These are phyloP conservation scores for Calycopis cecrops DNA, from an alignment of 1,140 invertebrate species.

Conservation along the genomic window DNA sequence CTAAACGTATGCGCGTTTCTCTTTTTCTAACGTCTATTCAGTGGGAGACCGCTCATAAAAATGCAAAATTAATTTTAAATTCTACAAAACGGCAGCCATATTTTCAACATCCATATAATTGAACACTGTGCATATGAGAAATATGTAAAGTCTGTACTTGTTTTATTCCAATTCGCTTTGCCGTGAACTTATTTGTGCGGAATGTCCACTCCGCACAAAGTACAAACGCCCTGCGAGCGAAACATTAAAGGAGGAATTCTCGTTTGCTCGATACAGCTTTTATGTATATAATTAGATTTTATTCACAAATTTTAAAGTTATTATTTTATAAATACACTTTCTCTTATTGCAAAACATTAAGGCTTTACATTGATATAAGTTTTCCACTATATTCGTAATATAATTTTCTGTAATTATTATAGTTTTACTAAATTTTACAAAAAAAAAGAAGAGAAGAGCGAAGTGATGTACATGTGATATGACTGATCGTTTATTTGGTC, in stretches of 20 bases:
- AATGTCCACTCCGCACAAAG: conserved; percentile 32
- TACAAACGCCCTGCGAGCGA: conserved; percentile 20
- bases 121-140: conserved; percentile 37
- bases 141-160: conserved; percentile 38
- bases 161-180: conserved; percentile 49
- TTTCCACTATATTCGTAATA: too few species aligned
- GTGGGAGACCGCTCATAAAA: conserved; percentile 44
- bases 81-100: conserved; percentile 40
- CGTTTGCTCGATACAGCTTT: not conserved
- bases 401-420: too few species aligned
- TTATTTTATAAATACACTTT: too few species aligned
- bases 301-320: not conserved
- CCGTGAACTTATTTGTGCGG: conserved; percentile 37
- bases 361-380: too few species aligned
- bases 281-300: not conserved
- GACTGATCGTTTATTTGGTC: too few species aligned
- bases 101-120: conserved; percentile 52
- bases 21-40: conserved; percentile 32
- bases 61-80: conserved; percentile 61
- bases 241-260: not conserved
- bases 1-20: conserved; percentile 21
- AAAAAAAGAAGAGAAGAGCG: too few species aligned
- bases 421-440: too few species aligned
- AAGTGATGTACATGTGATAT: too few species aligned
- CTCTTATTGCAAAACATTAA: too few species aligned